phyloP scores from a whole-genome alignment of 2,797 vertebrate species.

The Sciurus vulgaris region DNA sequence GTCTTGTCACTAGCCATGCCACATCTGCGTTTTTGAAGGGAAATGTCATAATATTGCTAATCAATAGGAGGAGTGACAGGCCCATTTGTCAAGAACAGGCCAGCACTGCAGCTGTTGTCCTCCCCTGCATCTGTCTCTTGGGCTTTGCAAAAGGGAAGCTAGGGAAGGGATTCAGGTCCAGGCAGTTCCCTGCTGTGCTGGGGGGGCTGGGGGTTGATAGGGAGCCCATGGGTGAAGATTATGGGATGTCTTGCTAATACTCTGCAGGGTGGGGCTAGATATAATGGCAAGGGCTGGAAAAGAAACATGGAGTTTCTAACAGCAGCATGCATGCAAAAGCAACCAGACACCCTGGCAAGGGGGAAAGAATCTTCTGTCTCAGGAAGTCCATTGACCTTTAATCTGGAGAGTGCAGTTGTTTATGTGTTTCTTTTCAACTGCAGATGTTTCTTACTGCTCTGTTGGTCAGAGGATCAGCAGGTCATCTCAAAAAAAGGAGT shows the following conservation, averaged over 20 bases:
- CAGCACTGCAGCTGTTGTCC: slow-evolving; percentile 88
- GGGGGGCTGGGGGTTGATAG: not conserved
- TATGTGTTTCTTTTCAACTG: slow-evolving; percentile 83
- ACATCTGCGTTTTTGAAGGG: slow-evolving; percentile 91
- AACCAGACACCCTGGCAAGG: slow-evolving; percentile 70
- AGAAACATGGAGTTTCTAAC: slow-evolving; percentile 77
- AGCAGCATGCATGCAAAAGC: slow-evolving; percentile 58
- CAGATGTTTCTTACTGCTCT: slow-evolving; percentile 87
- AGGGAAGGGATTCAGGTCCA: slow-evolving; percentile 57
- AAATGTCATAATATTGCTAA: slow-evolving; percentile 92
- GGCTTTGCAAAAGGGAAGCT: slow-evolving; percentile 75
- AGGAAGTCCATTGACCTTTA: slow-evolving; percentile 87
- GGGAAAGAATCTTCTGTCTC: slow-evolving; percentile 65
- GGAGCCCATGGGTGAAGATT: slow-evolving; percentile 29
- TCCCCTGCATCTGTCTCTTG: slow-evolving; percentile 76
- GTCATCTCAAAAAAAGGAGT: slow-evolving; percentile 83
- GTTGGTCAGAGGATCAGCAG: slow-evolving; percentile 78
- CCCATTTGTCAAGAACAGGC: slow-evolving; percentile 90
- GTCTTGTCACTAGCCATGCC: slow-evolving; percentile 85
- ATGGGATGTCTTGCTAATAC: not conserved
- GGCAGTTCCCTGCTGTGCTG: not conserved
- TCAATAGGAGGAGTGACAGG: slow-evolving; percentile 91
- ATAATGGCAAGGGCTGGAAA: slow-evolving; percentile 55
- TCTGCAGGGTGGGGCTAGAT: slow-evolving; percentile 19
- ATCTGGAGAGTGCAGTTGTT: slow-evolving; percentile 73